Evolutionary conservation across 2,113 vertebrate genomes (phyloP), one percentile per base, ranked within the genome.

Genomic region (Otis tarda): DNA sequence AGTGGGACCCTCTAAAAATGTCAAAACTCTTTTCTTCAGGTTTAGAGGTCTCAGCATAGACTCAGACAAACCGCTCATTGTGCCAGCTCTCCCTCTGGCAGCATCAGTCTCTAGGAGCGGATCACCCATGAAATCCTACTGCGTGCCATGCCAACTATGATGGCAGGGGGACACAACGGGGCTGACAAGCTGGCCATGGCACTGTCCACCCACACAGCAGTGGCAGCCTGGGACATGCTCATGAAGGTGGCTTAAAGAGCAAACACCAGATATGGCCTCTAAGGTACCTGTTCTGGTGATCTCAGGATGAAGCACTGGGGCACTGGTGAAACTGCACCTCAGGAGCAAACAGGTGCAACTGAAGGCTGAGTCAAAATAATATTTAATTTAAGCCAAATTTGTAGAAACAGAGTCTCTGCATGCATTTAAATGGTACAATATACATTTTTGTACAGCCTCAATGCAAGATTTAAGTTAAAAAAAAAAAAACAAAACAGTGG

Each of bases 71-170:
- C 8, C 15, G 41, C 27, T 63, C 6, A 5, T 9, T 39, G 27
- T 70, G 33, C 22, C 70, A 67, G 21, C 5, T 64, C 3, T 83
- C 27, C 8, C 14, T 37, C 39, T 52, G n/a, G 22, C 53, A 90
- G 6, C 68, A 28, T 47, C 50, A 61, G 59, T 69, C 14, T n/a
- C 39, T 15, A 77, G 60, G 17, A 81, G 28, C 14, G 41, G 20
- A 78, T n/a, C 30, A 39, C 15, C 20, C 25, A 60, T 3, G 3
- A 60, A 84, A 90, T 30, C 28, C 50, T 69, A 1, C 28, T 3
- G 0, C 12, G 15, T 53, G 24, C 47, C 37, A 37, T 10, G 16
- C 7, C 57, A 73, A 49, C 12, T 35, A 27, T 0, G 0, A 28
- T 45, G 28, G 39, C 23, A 52, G 50, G 8, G 25, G 45, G 7